Conservation (phyloP, 2,888 invertebrate species). For the Erebia palarica region DNA sequence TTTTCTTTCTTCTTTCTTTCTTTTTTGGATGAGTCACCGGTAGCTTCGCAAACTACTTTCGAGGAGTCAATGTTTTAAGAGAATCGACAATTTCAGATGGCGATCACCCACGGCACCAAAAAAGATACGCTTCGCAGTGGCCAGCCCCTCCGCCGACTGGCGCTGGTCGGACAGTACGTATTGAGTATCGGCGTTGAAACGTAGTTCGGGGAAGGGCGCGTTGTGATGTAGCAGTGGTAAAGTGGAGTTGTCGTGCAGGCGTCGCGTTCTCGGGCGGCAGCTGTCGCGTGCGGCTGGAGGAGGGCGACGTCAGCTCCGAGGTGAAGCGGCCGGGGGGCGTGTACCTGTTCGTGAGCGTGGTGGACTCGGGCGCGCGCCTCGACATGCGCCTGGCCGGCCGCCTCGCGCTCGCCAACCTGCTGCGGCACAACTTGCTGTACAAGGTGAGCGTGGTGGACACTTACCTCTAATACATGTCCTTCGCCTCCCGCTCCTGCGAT, state of each 20-base stretch:
- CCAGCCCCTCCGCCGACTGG: constrained; percentile 56
- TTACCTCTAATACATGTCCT: not conserved
- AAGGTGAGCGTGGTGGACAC: constrained; percentile 51
- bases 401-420: constrained; percentile 63
- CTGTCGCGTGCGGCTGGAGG: constrained; percentile 52
- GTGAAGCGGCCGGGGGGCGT: constrained; percentile 41
- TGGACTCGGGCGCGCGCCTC: constrained; percentile 50
- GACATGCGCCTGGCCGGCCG: constrained; percentile 58
- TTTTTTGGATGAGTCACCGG: too few species aligned
- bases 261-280: constrained; percentile 55
- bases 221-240: too few species aligned
- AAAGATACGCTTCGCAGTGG: constrained; percentile 57
- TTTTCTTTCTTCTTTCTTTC: too few species aligned
- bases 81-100: constrained; percentile 57
- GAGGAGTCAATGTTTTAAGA: not conserved
- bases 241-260: constrained; percentile 45
- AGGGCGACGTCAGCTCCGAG: constrained; percentile 36
- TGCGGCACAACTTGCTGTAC: constrained; percentile 55
- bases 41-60: too few species aligned
- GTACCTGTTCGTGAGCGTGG: constrained; percentile 52
- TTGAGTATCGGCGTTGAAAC: not conserved
- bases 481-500: too few species aligned
- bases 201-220: too few species aligned
- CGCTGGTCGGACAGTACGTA: constrained; percentile 67
- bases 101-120: constrained; percentile 56